These are phyloP conservation scores for Parambassis ranga DNA, from an alignment of 2,797 vertebrate species.

Conservation along the genomic window DNA sequence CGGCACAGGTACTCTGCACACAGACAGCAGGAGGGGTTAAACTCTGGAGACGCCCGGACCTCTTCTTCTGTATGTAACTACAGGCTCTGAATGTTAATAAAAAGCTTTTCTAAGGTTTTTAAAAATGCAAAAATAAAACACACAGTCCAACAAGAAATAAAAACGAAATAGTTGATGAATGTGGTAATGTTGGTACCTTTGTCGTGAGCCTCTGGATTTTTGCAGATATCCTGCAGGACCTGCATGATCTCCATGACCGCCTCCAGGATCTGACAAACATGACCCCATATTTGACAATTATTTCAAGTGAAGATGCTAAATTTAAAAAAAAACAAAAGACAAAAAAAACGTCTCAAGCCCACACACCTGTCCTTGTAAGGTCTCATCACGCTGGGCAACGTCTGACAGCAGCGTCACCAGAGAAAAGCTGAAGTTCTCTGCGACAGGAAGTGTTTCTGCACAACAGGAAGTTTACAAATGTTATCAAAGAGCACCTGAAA, in stretches of 20 bases:
- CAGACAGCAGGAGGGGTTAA: neutral
- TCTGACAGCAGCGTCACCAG: slow-evolving; percentile 93
- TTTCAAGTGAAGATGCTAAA: too few species aligned
- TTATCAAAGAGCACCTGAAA: neutral
- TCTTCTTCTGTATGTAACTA: too few species aligned
- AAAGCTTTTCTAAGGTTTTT: too few species aligned
- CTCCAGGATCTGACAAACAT: slow-evolving; percentile 86
- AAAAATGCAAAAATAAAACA: rapidly evolving
- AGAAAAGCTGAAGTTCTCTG: slow-evolving; percentile 96
- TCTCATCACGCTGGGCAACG: slow-evolving; percentile 89
- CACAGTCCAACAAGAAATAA: too few species aligned
- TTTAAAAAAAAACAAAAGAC: too few species aligned
- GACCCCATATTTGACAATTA: too few species aligned
- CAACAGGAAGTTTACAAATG: neutral
- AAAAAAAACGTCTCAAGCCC: too few species aligned
- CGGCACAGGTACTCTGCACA: slow-evolving; percentile 90
- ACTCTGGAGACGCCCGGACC: too few species aligned
- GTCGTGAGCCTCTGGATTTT: slow-evolving; percentile 86
- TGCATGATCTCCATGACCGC: slow-evolving; percentile 90
- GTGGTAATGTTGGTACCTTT: slow-evolving; percentile 81
- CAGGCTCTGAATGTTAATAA: too few species aligned
- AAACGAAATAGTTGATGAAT: too few species aligned
- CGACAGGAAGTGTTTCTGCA: slow-evolving; percentile 89
- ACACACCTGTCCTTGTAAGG: slow-evolving; percentile 86
- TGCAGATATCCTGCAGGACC: slow-evolving; percentile 88